phyloP scores from a whole-genome alignment of 2,113 vertebrate species.

The Micromys minutus region DNA sequence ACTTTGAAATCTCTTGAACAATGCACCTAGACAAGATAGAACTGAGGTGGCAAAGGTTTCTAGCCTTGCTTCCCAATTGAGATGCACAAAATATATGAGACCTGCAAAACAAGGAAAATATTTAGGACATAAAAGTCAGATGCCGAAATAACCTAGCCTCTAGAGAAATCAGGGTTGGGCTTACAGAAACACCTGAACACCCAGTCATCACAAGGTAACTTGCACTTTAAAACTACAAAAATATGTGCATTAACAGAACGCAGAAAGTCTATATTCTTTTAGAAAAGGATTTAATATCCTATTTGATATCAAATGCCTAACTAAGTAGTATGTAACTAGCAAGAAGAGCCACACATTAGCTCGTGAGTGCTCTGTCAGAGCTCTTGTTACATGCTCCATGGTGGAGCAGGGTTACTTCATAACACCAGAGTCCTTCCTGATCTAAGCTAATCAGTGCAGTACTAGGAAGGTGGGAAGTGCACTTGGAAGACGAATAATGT shows the following conservation, averaged over 20 bases:
- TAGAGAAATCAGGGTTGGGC: background rate
- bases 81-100: background rate
- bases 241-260: background rate
- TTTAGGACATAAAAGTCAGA: background rate
- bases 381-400: background rate
- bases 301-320: background rate
- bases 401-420: background rate
- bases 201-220: slow-evolving; percentile 25
- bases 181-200: background rate
- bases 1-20: slow-evolving; percentile 17
- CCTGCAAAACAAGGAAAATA: background rate
- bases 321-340: background rate
- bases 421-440: background rate
- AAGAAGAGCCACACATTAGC: background rate
- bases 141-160: background rate
- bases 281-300: background rate
- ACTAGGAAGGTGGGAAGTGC: background rate
- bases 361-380: background rate
- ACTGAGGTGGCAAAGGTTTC: background rate
- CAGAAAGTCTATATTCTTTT: background rate
- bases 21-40: background rate
- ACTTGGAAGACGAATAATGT: background rate
- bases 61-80: background rate
- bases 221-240: slow-evolving; percentile 24
- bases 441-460: background rate